Evolutionary conservation across 2,113 vertebrate genomes (phyloP), one percentile per base, ranked within the genome.

Genomic region (Etheostoma spectabile): DNA sequence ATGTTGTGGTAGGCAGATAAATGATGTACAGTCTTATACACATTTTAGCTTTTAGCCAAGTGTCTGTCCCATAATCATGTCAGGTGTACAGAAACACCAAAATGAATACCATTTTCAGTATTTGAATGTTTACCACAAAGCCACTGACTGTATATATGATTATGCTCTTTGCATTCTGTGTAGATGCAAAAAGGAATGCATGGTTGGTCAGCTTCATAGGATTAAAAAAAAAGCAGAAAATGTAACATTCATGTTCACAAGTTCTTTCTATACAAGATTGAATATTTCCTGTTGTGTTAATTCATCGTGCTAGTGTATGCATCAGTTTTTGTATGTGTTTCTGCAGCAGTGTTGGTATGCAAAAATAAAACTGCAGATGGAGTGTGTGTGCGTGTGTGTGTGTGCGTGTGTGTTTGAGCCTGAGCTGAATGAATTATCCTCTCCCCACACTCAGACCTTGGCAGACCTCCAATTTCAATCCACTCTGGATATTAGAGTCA

Each of bases 361-460:
- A 70, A 83, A 74, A 83, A 67, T 4, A 70, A 62, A 84, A 79
- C 79, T 52, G 70, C 80, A 87, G 59, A 62, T 49, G 64, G 45
- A 57, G 46, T 42, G 57, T 18, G 46, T 7, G 0, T 33, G 57
- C 77, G 51, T 19, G 74, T 71, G 51, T 15, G 56, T 52, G 60
- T 35, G 45, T n/a, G 4, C 24, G 55, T 59, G 45, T 22, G 45
- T 13, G 22, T 3, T 35, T 51, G 22, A 79, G 60, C 59, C 65
- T 72, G 49, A 68, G 72, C 71, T 84, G 80, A 85, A 84, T 89
- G 79, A 89, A 85, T 90, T 84, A 89, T 79, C 59, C 61, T 64
- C 82, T 62, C 46, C 42, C 73, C 62, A 65, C 86, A 77, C 78
- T 77, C 76, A 88, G 72, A 78, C 42, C 61, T 85, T 87, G 86